Conservation (phyloP, 2,888 invertebrate species). For the Thymelicus lineola region DNA sequence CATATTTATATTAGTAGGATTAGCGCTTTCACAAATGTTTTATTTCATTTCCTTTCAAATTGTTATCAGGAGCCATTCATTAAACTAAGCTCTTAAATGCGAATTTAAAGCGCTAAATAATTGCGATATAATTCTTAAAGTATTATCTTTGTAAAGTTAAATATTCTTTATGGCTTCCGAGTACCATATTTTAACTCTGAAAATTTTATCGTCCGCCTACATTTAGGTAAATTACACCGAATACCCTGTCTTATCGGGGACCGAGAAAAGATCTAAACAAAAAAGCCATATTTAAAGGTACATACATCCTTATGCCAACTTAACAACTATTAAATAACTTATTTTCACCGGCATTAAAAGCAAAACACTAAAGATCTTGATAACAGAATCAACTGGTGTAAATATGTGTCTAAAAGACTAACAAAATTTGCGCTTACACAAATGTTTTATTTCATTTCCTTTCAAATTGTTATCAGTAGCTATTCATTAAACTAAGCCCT, state of each 20-base stretch:
- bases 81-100: slow-evolving; percentile 38
- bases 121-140: slow-evolving; percentile 64
- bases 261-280: neutral
- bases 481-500: slow-evolving; percentile 35
- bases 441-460: slow-evolving; percentile 16
- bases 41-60: slow-evolving; percentile 25
- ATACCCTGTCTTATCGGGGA: slow-evolving; percentile 15
- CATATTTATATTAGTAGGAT: no score
- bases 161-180: slow-evolving; percentile 78
- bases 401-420: neutral
- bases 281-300: neutral
- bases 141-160: slow-evolving; percentile 70
- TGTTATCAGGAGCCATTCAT: slow-evolving; percentile 37
- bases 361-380: neutral
- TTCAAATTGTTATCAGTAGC: slow-evolving; percentile 32
- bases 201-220: slow-evolving; percentile 68
- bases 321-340: no score
- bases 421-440: neutral
- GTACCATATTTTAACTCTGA: slow-evolving; percentile 72
- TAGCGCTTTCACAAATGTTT: neutral
- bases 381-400: neutral
- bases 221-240: slow-evolving; percentile 47
- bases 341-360: neutral
- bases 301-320: no score
- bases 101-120: slow-evolving; percentile 57